These are phyloP conservation scores for Drosophila tanythrix DNA, from an alignment of 2,888 invertebrate genomes.

Conservation along the genomic window DNA sequence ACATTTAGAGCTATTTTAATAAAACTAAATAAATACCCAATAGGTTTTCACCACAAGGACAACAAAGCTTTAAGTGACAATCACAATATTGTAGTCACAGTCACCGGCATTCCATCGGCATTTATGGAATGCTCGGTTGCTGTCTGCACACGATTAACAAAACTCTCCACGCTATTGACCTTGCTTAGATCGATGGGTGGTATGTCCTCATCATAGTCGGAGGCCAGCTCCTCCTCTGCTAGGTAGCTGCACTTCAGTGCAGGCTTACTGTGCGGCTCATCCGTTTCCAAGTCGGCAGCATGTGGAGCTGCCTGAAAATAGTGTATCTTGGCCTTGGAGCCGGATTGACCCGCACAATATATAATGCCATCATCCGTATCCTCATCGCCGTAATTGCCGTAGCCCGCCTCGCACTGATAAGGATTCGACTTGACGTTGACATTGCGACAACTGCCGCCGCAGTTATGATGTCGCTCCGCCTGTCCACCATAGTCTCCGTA, in stretches of 20 bases:
- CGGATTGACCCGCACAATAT: conserved; percentile 76
- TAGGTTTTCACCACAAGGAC: conserved; percentile 7
- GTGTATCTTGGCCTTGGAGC: conserved; percentile 60
- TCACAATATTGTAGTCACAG: conserved; percentile 85
- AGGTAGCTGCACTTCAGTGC: conserved; percentile 61
- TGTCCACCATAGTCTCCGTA: conserved; percentile 82
- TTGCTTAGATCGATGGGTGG: conserved; percentile 80
- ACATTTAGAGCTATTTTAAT: conserved; percentile 7
- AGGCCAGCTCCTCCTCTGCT: conserved; percentile 74
- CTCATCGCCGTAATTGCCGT: conserved; percentile 79
- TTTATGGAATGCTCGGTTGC: conserved; percentile 80
- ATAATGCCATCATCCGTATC: conserved; percentile 83
- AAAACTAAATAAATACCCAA: conserved; percentile 4
- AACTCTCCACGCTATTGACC: conserved; percentile 74
- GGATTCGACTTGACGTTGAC: conserved; percentile 83
- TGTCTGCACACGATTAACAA: conserved; percentile 78
- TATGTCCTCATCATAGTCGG: conserved; percentile 81
- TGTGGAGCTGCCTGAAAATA: conserved; percentile 69
- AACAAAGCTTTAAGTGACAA: conserved; percentile 50
- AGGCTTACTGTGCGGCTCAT: conserved; percentile 32
- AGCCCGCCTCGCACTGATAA: conserved; percentile 83
- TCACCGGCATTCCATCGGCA: conserved; percentile 82
- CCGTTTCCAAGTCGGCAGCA: conserved; percentile 49
- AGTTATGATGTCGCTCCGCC: conserved; percentile 81
- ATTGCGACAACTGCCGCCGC: conserved; percentile 82